Base-by-base conservation (phyloP, 2,888 invertebrate genomes). In the Ceraclea dissimilis region DNA sequence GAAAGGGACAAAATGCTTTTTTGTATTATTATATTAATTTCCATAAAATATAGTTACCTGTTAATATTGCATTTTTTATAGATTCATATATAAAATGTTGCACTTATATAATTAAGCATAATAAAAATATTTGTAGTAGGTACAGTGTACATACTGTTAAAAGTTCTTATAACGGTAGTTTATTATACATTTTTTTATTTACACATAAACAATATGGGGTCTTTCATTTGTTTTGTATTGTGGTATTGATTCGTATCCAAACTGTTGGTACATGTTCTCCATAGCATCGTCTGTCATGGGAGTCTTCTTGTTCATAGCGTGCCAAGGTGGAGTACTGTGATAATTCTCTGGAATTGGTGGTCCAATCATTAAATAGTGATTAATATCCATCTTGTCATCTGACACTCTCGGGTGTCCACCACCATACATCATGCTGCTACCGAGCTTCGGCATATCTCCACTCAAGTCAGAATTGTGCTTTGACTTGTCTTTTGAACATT, bases 181-280 rank as follows among this genome's bases (percentile, higher is more conserved):
- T 26, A 26, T 26, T 26, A 6, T 26, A 6, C 26, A 10, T 26
- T 19, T 33, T 49, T 69, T 69, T 71, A 75, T 76, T 77, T 78
- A 80, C 66, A 80, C 79, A 65, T 80, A 80, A 71, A 79, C 79
- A 74, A 80, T 78, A 70, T 80, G 79, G 59, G 79, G 79, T 69
- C 79, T 77, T 66, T 79, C 79, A 54, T 77, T 76, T 63, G 78
- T 76, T 66, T 75, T 71, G 65, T 78, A 78, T 59, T 73, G 76
- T 60, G 78, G 77, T 51, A 78, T 78, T 13, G 78, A 77, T 66
- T 78, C 78, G 63, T 78, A 78, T 2, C 76, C 76, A 60, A 78
- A 78, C 63, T 78, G 78, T 63, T 78, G 77, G 64, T 78, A 78
- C 65, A 78, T 78, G 62, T 76, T 77, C 58, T 78, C 78, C 59